Conservation (phyloP, 2,888 invertebrate genomes). For the Euzetes globulus region DNA sequence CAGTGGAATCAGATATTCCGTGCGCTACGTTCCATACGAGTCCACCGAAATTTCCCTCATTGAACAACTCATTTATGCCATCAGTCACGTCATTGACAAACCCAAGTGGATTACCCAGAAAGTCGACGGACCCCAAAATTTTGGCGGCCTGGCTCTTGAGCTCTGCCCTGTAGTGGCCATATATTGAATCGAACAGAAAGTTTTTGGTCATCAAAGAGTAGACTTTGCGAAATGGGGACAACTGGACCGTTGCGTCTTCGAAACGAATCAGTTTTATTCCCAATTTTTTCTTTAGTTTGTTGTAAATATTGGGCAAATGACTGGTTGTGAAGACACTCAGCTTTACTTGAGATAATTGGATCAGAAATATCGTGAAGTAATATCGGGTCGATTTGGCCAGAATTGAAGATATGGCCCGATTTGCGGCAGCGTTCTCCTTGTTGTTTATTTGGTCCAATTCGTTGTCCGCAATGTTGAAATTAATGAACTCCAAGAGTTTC, state of each 20-base stretch:
- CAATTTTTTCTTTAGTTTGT: conserved; percentile 70
- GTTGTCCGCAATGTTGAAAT: conserved; percentile 42
- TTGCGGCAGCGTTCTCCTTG: conserved; percentile 1
- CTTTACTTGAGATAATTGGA: conserved; percentile 71
- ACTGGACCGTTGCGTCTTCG: conserved; percentile 88
- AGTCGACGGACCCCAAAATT: conserved; percentile 92
- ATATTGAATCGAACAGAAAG: conserved; percentile 68
- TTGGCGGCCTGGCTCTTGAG: conserved; percentile 89
- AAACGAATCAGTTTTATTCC: conserved; percentile 86
- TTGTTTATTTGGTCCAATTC: conserved; percentile 33
- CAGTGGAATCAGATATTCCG: conserved; percentile 92
- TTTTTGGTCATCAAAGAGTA: conserved; percentile 88
- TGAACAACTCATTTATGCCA: conserved; percentile 81
- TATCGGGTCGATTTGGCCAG: conserved; percentile 57
- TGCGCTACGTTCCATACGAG: conserved; percentile 92
- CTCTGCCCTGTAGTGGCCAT: conserved; percentile 74
- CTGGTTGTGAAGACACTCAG: conserved; percentile 81
- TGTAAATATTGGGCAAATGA: conserved; percentile 68
- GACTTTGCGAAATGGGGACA: conserved; percentile 69
- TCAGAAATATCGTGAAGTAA: conserved; percentile 73
- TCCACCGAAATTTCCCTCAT: conserved; percentile 85
- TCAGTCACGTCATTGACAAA: conserved; percentile 92
- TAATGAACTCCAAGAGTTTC: conserved; percentile 56
- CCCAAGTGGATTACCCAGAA: conserved; percentile 93
- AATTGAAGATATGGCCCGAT: conserved; percentile 64